phyloP scores from a whole-genome alignment of 2,888 invertebrate genomes.

The Microctonus brassicae region DNA sequence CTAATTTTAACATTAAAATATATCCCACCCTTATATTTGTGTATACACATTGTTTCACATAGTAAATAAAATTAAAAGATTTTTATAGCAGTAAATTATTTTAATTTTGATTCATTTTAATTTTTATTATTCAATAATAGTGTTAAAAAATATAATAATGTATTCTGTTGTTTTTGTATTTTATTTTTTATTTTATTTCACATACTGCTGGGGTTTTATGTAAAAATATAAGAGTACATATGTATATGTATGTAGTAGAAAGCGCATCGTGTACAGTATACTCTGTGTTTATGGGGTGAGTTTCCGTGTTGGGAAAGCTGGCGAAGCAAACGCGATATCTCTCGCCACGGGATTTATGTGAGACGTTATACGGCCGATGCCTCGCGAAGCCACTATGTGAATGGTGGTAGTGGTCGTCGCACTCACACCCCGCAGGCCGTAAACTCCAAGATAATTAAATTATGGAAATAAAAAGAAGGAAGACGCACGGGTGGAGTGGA shows the following conservation, averaged over 20 bases:
- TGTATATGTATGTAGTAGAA: not conserved
- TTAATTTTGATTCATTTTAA: not conserved
- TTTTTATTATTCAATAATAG: too few relatives aligned
- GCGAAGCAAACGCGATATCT: slow-evolving; percentile 58
- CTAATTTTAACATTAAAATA: not conserved
- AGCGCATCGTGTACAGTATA: not conserved
- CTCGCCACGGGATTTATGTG: slow-evolving; percentile 60
- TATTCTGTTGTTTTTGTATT: not conserved
- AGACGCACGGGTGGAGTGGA: slow-evolving; percentile 28
- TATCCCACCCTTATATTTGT: not conserved
- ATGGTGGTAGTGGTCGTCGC: slow-evolving; percentile 52
- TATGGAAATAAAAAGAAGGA: slow-evolving; percentile 60
- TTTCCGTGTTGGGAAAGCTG: slow-evolving; percentile 44
- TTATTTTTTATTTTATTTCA: not conserved
- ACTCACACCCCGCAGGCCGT: slow-evolving; percentile 46
- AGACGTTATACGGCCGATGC: slow-evolving; percentile 55
- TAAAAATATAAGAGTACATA: not conserved
- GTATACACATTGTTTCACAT: not conserved
- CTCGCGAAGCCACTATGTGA: slow-evolving; percentile 54
- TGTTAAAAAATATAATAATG: too few relatives aligned
- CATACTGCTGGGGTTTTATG: not conserved
- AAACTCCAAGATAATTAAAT: slow-evolving; percentile 67
- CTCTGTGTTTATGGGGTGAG: slow-evolving; percentile 52
- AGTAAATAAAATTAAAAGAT: not conserved
- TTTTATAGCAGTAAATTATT: not conserved